Evolutionary conservation across 2,797 vertebrate species (phyloP), one percentile per base, ranked within the genome.

Genomic region (Poeciliopsis turneri): DNA sequence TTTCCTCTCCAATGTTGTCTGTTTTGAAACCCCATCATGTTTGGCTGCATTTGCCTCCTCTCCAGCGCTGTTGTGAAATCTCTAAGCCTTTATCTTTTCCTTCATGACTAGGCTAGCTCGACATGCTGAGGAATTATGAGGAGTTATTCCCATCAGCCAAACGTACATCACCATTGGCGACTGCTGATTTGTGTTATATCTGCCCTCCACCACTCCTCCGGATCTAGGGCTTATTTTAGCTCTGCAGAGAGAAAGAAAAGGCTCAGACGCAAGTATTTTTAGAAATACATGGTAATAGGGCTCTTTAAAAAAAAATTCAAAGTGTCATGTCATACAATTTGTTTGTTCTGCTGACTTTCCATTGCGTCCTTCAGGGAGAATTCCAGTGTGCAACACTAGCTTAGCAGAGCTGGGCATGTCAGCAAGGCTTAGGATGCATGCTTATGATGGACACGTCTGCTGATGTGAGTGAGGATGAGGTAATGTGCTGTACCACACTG

Each of bases 401-500:
- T 57, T 88, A 78, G 86, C 80, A 80, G 87, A 89, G 83, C 78
- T 82, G 86, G 77, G 74, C 83, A 89, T 83, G 91, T 93, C 92
- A 87, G 88, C 81, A 45, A 81, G 75, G 85, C 86, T 92, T 88
- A 92, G 89, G 79, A 82, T 86, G 84, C 84, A 76, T 80, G 84
- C 90, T 87, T 72, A 73, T 89, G 90, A 94, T 88, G 85, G 90
- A 93, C 90, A 85, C 55, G 81, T 93, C 89, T 91, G 89, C 92
- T 90, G 90, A 92, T 92, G 84, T 80, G 83, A 87, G 84, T 84
- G 85, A 72, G 83, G 84, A 78, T 88, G 87, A 88, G 85, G 89
- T 91, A 92, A 91, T 91, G 79, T 77, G 72, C 81, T 83, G 81
- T 71, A 72, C 82, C 82, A 83, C 73, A 61, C 74, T 71, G 73